Evolutionary conservation across 1,140 invertebrate species (phyloP).

Genomic region (Melitaea cinxia): DNA sequence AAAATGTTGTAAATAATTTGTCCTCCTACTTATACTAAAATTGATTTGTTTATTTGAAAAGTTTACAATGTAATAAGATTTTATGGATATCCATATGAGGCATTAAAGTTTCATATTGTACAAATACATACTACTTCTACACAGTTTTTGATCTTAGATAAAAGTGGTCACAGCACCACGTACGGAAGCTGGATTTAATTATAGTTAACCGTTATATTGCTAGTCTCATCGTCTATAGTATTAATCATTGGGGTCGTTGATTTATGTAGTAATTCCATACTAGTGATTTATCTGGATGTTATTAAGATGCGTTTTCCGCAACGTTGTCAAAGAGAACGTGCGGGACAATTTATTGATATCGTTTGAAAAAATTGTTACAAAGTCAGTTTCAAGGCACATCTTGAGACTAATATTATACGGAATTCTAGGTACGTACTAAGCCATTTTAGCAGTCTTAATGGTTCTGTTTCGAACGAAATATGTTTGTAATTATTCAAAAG

Average conservation of each 20-base stretch:
- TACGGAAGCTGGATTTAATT: constrained; percentile 75
- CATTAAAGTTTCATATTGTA: background rate
- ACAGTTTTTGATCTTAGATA: constrained; percentile 1
- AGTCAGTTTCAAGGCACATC: background rate
- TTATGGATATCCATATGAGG: background rate
- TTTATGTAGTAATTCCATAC: constrained; percentile 69
- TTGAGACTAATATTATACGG: background rate
- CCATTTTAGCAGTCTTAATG: too few species aligned
- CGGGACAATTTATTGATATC: constrained; percentile 10
- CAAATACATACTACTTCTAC: constrained; percentile 5
- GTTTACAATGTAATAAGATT: too few species aligned
- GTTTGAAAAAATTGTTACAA: constrained; percentile 5
- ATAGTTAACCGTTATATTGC: constrained; percentile 69
- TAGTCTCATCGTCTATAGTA: constrained; percentile 61
- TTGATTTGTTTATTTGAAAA: background rate
- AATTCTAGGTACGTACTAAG: too few species aligned
- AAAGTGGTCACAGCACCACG: constrained; percentile 41
- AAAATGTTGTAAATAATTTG: too few species aligned
- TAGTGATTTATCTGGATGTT: constrained; percentile 59
- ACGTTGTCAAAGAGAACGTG: constrained; percentile 35
- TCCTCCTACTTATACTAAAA: background rate
- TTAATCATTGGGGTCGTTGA: constrained; percentile 68
- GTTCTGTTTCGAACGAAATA: too few species aligned
- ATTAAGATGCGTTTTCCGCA: constrained; percentile 54
- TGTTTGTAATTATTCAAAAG: too few species aligned